Evolutionary conservation across 2,797 vertebrate genomes (phyloP).

Genomic region (Myiotriccus ornatus): DNA sequence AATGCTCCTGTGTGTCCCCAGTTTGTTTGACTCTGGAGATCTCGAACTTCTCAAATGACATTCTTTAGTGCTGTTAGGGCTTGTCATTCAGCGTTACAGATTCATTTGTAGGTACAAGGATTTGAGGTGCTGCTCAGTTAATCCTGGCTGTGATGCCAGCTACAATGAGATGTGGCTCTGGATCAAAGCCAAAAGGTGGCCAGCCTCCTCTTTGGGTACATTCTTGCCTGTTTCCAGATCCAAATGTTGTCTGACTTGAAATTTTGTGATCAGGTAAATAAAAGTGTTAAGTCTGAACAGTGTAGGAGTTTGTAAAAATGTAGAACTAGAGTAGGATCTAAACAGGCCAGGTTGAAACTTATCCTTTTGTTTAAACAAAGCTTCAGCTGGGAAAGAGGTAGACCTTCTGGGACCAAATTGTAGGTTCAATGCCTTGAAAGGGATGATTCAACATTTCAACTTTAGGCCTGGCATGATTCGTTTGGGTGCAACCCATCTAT

Average conservation of each 20-base stretch:
- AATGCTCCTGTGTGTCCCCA: accelerated
- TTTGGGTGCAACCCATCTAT: not conserved
- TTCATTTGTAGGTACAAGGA: not conserved
- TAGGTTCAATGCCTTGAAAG: not conserved
- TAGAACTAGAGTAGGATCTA: not conserved
- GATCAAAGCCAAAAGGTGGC: not conserved
- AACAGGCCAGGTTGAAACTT: not conserved
- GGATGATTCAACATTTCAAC: not conserved
- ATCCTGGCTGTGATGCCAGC: not conserved
- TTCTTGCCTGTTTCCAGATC: not conserved
- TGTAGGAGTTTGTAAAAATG: not conserved
- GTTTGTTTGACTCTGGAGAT: not conserved
- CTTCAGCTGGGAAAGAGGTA: not conserved
- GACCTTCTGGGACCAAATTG: not conserved
- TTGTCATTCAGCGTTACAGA: not conserved
- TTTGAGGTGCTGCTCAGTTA: not conserved
- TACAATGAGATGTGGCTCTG: not conserved
- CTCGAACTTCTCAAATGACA: not conserved
- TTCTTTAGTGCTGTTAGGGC: not conserved
- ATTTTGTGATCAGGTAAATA: not conserved
- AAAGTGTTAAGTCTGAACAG: not conserved
- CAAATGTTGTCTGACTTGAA: not conserved
- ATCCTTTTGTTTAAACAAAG: not conserved
- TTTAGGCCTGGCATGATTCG: not conserved
- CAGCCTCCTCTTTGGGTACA: not conserved